Evolutionary conservation across 1,140 invertebrate genomes (phyloP), one percentile per base, ranked within the genome.

Genomic region (Oedothorax gibbosus): DNA sequence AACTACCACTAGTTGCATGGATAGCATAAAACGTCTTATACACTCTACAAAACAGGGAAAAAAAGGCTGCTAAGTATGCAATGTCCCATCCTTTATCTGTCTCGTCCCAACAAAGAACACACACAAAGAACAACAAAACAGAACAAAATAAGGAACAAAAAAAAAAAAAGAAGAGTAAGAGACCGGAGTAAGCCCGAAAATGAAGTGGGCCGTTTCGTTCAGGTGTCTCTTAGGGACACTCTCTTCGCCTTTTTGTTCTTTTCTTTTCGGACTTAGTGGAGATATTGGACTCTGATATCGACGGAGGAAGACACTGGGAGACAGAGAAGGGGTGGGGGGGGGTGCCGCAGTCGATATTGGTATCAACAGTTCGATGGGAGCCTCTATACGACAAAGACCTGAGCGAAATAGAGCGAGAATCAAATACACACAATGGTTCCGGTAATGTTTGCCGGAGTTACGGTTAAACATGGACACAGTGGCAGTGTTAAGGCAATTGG

Each of bases 251-350:
- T 60, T 53, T 71, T 51, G 35, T 35, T 35, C 35, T 35, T 35
- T 35, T 35, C 35, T 71, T 53, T 11, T 9, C 49, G 20, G 21
- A 18, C 50, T 20, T 71, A 21, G 49, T 57, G 6, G 51, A 79
- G 77, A 79, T 79, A 79, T 79, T 79, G 77, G 77, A 79, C 50
- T 79, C 77, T 79, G 77, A 79, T 79, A 79, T 79, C 77, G 77
- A 79, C 56, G 69, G 54, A 35, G 54, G 69, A 77, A 64, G 51
- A 51, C 69, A 71, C 51, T 51, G 50, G 50, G 66, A 69, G 35
- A 35, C 35, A 35, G 69, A 71, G 21, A 71, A 71, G 50, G 15
- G 69, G 14, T 10, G 50, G 18, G 21, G 50, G 54, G 21, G 18
- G 50, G 14, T 20, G 65, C 15, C 51, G 50, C 50, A 66, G 77